Conservation (phyloP, 2,888 invertebrate genomes). For the Andrena fulva region DNA sequence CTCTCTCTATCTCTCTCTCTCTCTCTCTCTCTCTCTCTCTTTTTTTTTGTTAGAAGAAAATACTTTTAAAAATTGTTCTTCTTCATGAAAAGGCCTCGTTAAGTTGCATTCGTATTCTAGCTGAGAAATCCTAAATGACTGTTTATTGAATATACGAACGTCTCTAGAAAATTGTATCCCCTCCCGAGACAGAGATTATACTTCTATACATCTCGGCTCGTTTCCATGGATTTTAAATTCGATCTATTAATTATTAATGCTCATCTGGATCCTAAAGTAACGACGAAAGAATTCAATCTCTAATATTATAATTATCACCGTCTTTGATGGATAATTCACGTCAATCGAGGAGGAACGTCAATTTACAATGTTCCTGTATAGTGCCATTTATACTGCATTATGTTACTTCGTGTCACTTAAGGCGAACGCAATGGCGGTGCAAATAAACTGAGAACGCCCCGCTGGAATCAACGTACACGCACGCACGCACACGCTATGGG, state of each 20-base stretch:
- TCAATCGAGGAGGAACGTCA: slow-evolving; percentile 14
- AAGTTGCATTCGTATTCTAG: slow-evolving; percentile 51
- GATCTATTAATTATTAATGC: not conserved
- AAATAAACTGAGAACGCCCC: slow-evolving; percentile 21
- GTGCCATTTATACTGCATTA: slow-evolving; percentile 24
- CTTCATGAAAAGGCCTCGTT: slow-evolving; percentile 58
- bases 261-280: slow-evolving; percentile 7
- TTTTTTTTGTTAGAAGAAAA: slow-evolving; percentile 32
- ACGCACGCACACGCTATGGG: slow-evolving; percentile 62
- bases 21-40: no score
- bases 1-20: no score
- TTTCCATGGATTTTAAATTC: not conserved
- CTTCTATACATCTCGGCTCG: not conserved
- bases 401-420: slow-evolving; percentile 28
- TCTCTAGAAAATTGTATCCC: slow-evolving; percentile 33
- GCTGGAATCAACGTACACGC: slow-evolving; percentile 39
- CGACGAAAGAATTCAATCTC: not conserved
- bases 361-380: slow-evolving; percentile 24
- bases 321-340: slow-evolving; percentile 12
- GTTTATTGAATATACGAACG: slow-evolving; percentile 23
- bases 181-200: not conserved
- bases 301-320: not conserved
- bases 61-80: slow-evolving; percentile 27
- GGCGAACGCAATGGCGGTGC: slow-evolving; percentile 20
- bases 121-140: slow-evolving; percentile 17